Percentiles rank a stretch among this genome's conserved stretches.
phyloP scores from a whole-genome alignment of 2,113 vertebrate species.

The Spheniscus mendiculus region DNA sequence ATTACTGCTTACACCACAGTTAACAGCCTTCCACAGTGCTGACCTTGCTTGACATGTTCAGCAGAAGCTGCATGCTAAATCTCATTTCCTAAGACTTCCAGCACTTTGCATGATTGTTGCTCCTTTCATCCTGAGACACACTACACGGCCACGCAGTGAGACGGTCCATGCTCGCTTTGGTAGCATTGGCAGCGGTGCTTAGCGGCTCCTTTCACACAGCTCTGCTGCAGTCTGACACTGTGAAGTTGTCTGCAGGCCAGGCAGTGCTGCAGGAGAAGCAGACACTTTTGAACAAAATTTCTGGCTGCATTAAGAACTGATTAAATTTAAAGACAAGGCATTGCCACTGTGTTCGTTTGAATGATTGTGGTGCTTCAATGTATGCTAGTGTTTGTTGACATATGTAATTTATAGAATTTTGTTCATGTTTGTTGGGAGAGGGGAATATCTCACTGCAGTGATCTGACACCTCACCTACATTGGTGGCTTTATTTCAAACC shows the following conservation, averaged over 20 bases:
- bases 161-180: fast-evolving
- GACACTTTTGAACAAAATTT: background rate
- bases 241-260: background rate
- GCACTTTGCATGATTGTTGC: background rate
- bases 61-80: background rate
- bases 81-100: background rate
- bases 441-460: background rate
- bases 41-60: background rate
- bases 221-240: background rate
- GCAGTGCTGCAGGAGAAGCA: background rate
- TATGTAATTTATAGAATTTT: background rate
- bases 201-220: background rate
- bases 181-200: fast-evolving
- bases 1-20: no score
- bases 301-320: background rate
- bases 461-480: background rate
- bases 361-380: background rate
- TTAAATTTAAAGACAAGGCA: background rate
- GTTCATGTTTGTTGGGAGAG: background rate
- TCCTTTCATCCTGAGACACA: background rate
- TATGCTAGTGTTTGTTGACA: background rate
- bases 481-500: background rate
- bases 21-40: background rate
- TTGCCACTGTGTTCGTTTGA: background rate
- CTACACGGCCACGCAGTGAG: background rate